A percentile compares a stretch with the other conserved stretches of the same genome.
These are phyloP conservation scores for Cerastis leucographa DNA, from an alignment of 2,888 invertebrate genomes.

Conservation along the genomic window DNA sequence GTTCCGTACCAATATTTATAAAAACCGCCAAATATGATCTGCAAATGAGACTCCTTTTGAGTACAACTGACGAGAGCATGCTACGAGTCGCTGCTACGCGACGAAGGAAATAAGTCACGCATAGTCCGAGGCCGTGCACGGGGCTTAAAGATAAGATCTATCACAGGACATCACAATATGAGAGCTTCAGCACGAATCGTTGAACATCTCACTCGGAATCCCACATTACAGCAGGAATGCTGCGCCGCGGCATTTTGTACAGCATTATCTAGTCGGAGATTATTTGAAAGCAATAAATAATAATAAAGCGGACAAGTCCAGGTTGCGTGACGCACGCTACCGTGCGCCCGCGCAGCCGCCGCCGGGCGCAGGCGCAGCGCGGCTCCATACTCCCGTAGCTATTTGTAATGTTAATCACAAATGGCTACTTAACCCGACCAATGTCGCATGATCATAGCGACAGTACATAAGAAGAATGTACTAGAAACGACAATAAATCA, in stretches of 20 bases:
- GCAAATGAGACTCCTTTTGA: no score
- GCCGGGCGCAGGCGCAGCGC: constrained; percentile 37
- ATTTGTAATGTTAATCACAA: constrained; percentile 56
- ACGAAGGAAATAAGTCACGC: neutral
- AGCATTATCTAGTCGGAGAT: constrained; percentile 81
- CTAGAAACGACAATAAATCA: neutral
- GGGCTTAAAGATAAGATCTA: constrained; percentile 48
- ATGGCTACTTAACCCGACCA: constrained; percentile 14
- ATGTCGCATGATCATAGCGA: neutral
- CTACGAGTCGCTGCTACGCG: neutral
- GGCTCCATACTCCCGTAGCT: constrained; percentile 51
- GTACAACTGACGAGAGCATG: no score
- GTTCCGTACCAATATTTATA: no score
- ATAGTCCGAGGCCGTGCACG: neutral
- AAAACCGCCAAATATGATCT: no score
- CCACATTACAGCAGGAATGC: constrained; percentile 72
- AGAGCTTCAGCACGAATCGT: constrained; percentile 51
- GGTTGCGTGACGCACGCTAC: constrained; percentile 89
- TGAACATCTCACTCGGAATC: constrained; percentile 72
- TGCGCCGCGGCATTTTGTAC: constrained; percentile 72
- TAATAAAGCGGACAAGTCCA: constrained; percentile 84
- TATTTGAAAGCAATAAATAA: constrained; percentile 89
- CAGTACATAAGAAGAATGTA: neutral
- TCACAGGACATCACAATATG: constrained; percentile 54
- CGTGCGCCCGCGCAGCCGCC: constrained; percentile 64